Conservation (phyloP, 2,797 vertebrate species). For the Gymnoscopelus braueri region DNA sequence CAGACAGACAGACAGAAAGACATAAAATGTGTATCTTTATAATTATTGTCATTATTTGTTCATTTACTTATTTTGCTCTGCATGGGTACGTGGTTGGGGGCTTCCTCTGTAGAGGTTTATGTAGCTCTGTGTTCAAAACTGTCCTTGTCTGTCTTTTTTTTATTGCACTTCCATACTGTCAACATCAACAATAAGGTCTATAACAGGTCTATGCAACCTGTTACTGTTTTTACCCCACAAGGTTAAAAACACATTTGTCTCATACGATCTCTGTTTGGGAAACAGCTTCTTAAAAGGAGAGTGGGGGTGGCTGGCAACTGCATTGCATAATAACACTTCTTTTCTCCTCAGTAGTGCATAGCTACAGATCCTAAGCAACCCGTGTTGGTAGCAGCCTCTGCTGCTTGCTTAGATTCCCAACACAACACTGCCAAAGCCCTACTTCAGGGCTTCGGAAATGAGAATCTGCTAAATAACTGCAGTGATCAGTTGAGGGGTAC, state of each 20-base stretch:
- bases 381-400: slow-evolving; percentile 59
- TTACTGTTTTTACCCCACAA: slow-evolving; percentile 20
- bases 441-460: slow-evolving; percentile 31
- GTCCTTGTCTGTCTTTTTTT: background rate
- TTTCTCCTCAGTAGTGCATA: slow-evolving; percentile 56
- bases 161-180: slow-evolving; percentile 17
- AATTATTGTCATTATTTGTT: too few species aligned
- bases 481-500: background rate
- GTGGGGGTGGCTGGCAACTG: slow-evolving; percentile 63
- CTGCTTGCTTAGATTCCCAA: slow-evolving; percentile 69
- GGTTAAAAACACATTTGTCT: slow-evolving; percentile 21
- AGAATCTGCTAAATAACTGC: background rate
- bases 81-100: too few species aligned
- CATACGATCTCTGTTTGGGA: slow-evolving; percentile 61
- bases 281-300: slow-evolving; percentile 67
- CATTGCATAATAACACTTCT: slow-evolving; percentile 72
- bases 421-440: slow-evolving; percentile 50
- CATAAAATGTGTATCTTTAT: background rate
- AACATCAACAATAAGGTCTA: background rate
- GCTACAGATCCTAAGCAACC: slow-evolving; percentile 71
- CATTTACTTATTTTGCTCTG: too few species aligned
- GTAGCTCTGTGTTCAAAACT: background rate
- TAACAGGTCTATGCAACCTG: slow-evolving; percentile 34
- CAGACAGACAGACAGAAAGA: background rate
- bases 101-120: too few species aligned